Evolutionary conservation across 2,113 vertebrate species (phyloP).

Genomic region (Bolborhynchus lineola): DNA sequence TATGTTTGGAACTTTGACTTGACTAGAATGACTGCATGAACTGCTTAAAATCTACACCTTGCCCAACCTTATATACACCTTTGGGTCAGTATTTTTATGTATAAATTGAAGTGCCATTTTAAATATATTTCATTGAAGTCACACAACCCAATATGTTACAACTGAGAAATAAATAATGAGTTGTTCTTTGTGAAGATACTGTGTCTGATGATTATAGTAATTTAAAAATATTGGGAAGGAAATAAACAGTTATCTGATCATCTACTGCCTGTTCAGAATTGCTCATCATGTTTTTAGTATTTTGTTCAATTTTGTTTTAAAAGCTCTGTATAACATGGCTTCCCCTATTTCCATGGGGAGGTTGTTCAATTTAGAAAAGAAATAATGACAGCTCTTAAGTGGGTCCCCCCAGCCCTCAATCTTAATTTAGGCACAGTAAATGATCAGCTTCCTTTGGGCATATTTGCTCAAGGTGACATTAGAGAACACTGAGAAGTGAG

Average conservation of each 20-base stretch:
- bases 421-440: conserved; percentile 57
- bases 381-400: conserved; percentile 60
- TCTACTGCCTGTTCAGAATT: neutral
- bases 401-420: neutral
- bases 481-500: neutral
- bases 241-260: neutral
- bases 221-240: neutral
- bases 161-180: neutral
- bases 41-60: neutral
- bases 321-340: neutral
- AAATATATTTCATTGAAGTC: neutral
- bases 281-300: neutral
- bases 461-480: conserved; percentile 64
- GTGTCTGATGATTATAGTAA: neutral
- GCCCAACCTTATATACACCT: neutral
- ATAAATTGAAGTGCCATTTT: neutral
- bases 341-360: conserved; percentile 38
- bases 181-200: neutral
- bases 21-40: neutral
- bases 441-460: conserved; percentile 59
- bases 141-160: neutral
- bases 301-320: conserved; percentile 28
- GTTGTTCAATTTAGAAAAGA: conserved; percentile 54
- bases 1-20: neutral
- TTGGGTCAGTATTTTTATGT: neutral